Base-by-base conservation (phyloP, 2,888 invertebrate species). In the Adelognathus sp. region DNA sequence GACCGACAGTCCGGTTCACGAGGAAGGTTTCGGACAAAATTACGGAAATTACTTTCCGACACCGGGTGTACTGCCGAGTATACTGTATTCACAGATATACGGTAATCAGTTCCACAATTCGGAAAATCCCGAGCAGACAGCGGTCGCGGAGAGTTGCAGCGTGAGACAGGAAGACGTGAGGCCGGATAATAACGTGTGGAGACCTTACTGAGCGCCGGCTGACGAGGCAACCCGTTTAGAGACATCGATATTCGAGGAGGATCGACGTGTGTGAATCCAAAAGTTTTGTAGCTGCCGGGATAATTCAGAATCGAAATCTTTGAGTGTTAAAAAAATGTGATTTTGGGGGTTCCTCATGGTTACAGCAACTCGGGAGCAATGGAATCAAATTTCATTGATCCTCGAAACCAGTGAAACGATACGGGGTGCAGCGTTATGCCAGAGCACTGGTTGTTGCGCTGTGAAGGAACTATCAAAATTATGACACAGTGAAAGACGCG, bases 1-100 rank as follows among this genome's bases (percentile, higher is more conserved):
- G 79, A 96, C 96, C 2, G 96, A 96, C 88, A 96, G 96, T 39
- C 96, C 96, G 1, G 96, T 96, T 14, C 96, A 96, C 92, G 96
- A 96, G 87, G 96, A 96, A 87, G 84, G 88, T 81, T 89, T 91
- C 77, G 90, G 91, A 1, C 94, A 94, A 88, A 94, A 93, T 83
- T 92, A 94, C 29, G 95, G 95, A 89, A 95, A 95, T 87, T 94
- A 94, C 4, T 93, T 95, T 21, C 92, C 94, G 82, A 93, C 94
- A 91, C 91, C 93, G 9, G 94, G 95, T 0, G 97, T 97, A 3
- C 92, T 97, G 36, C 97, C 97, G 1, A 97, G 97, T 85, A 92
- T 97, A 81, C 92, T 97, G 2, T 97, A 97, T 91, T 97, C 97
- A 5, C 97, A 97, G 88, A 91, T 97, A 18, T 97, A 97, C 85